Conservation (phyloP, 2,888 invertebrate species). For the Epinotia nisella region DNA sequence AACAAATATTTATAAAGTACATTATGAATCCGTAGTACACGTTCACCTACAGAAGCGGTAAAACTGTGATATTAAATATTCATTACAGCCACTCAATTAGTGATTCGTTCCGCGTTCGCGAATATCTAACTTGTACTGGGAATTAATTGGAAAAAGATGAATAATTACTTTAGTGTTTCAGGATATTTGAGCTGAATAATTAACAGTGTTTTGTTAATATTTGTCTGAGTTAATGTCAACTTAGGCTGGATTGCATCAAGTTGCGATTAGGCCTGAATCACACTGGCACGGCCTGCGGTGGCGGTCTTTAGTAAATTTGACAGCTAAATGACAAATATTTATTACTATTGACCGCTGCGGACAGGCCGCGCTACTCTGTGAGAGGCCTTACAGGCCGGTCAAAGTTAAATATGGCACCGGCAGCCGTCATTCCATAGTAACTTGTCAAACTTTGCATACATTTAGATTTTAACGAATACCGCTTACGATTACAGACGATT, state of each 20-base stretch:
- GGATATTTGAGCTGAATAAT: conserved; percentile 29
- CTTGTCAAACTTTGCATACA: no score
- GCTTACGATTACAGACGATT: no score
- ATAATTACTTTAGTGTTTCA: conserved; percentile 31
- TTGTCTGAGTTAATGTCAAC: background rate
- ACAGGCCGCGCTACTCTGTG: no score
- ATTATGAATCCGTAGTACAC: background rate
- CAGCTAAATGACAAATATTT: no score
- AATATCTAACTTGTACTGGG: conserved; percentile 34
- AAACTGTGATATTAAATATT: conserved; percentile 37
- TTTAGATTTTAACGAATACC: no score
- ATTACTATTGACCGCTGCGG: no score
- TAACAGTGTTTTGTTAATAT: conserved; percentile 9
- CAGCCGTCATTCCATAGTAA: no score
- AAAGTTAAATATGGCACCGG: no score
- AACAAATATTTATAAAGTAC: background rate
- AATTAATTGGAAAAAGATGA: conserved; percentile 38
- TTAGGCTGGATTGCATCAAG: background rate
- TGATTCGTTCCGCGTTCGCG: conserved; percentile 33
- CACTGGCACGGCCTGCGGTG: no score
- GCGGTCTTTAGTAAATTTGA: no score
- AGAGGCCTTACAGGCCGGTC: no score
- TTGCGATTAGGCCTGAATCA: no score
- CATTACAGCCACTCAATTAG: conserved; percentile 34
- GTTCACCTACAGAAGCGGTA: background rate